These are phyloP conservation scores for Macrosiphum euphorbiae DNA, from an alignment of 2,888 invertebrate genomes.

Conservation along the genomic window DNA sequence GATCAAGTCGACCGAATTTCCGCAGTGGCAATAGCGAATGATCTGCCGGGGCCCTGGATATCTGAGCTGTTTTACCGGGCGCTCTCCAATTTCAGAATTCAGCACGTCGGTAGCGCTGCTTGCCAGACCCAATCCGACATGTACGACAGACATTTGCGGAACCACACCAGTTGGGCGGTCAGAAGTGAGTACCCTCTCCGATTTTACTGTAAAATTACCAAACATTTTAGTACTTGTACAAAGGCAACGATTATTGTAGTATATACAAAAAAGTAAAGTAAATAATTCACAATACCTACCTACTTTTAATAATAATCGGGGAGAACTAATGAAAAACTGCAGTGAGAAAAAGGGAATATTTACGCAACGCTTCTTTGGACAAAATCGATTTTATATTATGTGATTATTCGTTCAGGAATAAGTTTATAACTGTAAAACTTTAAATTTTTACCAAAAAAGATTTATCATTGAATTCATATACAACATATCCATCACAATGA, in stretches of 20 bases:
- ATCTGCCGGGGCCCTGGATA: background rate
- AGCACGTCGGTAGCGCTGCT: background rate
- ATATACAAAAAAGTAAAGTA: no score
- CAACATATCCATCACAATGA: no score
- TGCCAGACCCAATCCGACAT: slow-evolving; percentile 65
- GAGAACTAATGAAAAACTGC: no score
- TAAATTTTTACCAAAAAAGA: no score
- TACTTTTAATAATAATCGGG: no score
- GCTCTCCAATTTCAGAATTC: background rate
- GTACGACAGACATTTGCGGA: slow-evolving; percentile 1
- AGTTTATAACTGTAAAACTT: no score
- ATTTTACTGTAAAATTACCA: background rate
- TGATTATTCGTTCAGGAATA: no score
- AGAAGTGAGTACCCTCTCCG: background rate
- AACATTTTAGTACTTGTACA: background rate
- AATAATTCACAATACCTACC: no score
- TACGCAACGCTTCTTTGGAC: no score
- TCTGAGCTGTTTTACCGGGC: background rate
- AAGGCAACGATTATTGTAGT: background rate
- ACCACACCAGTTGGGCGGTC: slow-evolving; percentile 20
- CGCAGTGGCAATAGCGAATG: background rate
- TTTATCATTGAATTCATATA: no score
- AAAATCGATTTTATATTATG: no score
- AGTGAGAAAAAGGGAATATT: no score
- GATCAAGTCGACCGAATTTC: background rate